phyloP scores from a whole-genome alignment of 2,888 invertebrate species.

The Odontomyia ornata region DNA sequence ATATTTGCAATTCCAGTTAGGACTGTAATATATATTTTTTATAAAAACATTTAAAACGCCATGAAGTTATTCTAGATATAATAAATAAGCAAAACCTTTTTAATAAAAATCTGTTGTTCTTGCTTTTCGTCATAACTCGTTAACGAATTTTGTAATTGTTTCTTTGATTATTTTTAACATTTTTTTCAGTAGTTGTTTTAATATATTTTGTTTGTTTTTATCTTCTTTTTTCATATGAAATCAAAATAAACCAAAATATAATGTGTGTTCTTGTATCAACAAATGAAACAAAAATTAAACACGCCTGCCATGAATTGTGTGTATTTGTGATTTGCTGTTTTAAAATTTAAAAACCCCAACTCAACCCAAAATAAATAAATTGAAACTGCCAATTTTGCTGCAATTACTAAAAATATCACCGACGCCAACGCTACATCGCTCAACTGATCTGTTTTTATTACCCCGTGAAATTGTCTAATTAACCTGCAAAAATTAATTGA shows the following conservation, averaged over 20 bases:
- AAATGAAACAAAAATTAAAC: slow-evolving; percentile 7
- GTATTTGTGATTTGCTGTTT: slow-evolving; percentile 21
- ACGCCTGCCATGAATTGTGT: slow-evolving; percentile 29
- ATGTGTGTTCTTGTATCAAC: slow-evolving; percentile 25
- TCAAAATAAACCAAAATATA: neutral
- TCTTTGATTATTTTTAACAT: too few species aligned
- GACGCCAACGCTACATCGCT: slow-evolving; percentile 21
- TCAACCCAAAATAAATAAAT: slow-evolving; percentile 1
- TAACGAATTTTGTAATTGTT: too few species aligned
- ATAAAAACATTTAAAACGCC: too few species aligned
- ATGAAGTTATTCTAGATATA: too few species aligned
- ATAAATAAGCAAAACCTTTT: too few species aligned
- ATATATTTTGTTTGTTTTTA: slow-evolving; percentile 28
- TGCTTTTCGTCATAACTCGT: too few species aligned
- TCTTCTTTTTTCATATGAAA: slow-evolving; percentile 35
- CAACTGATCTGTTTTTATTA: neutral
- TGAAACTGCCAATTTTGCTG: slow-evolving; percentile 24
- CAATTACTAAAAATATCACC: slow-evolving; percentile 41
- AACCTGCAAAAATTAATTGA: neutral
- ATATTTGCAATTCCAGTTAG: too few species aligned
- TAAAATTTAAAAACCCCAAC: neutral
- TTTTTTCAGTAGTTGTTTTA: slow-evolving; percentile 10
- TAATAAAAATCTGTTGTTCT: too few species aligned
- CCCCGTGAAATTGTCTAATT: neutral
- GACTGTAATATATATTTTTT: too few species aligned